These are phyloP conservation scores for Varanus komodoensis DNA, from an alignment of 2,113 vertebrate genomes.

Conservation along the genomic window DNA sequence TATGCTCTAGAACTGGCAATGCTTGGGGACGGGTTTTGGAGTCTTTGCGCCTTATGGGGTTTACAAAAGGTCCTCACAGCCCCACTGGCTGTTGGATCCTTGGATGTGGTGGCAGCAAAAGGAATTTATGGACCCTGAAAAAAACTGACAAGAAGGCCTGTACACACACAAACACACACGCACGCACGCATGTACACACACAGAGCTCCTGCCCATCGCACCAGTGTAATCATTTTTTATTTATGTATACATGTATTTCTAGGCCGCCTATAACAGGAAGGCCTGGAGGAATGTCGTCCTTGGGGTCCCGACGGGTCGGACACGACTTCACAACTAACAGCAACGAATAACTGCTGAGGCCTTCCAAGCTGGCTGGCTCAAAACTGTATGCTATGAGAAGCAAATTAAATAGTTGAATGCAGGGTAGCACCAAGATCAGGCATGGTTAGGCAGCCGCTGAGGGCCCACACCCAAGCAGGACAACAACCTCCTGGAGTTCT, in stretches of 20 bases:
- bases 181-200: no score
- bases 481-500: no score
- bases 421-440: no score
- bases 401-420: neutral
- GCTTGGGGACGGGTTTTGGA: slow-evolving; percentile 27
- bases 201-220: neutral
- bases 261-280: no score
- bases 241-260: no score
- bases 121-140: slow-evolving; percentile 9
- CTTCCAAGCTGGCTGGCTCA: neutral
- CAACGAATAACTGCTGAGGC: no score
- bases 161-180: no score
- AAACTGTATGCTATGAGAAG: neutral
- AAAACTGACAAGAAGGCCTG: neutral
- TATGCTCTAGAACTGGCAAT: slow-evolving; percentile 28
- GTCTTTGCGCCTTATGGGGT: slow-evolving; percentile 39
- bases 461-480: no score
- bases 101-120: neutral
- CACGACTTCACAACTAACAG: no score
- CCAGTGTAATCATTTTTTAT: neutral
- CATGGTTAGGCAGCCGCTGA: no score
- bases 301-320: no score
- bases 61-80: neutral
- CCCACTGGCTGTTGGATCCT: neutral
- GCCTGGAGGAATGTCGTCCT: no score